These are phyloP conservation scores for Corythornis madagascariensis DNA, from an alignment of 2,113 vertebrate genomes.

Conservation along the genomic window DNA sequence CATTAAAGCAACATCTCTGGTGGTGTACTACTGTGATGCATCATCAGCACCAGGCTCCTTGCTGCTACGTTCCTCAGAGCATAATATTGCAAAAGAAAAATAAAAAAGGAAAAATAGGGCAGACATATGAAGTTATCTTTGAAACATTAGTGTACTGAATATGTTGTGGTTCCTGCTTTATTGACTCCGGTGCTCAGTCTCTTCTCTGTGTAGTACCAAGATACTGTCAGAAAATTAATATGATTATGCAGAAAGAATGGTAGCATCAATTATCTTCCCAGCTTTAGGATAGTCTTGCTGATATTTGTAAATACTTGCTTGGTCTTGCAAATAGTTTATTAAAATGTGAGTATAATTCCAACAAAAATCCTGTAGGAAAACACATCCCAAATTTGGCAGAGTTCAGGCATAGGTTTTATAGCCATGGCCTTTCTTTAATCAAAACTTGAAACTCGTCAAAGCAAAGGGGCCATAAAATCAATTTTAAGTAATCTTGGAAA, in stretches of 20 bases:
- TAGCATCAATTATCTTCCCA: neutral
- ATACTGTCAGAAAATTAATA: neutral
- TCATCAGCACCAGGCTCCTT: neutral
- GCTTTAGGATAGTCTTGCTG: neutral
- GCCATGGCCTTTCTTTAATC: neutral
- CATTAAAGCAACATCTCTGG: conserved; percentile 18
- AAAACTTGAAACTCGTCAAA: neutral
- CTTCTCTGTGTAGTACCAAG: neutral
- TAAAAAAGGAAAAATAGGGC: neutral
- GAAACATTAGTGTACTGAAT: neutral
- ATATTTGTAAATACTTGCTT: neutral
- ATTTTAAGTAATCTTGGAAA: conserved; percentile 39
- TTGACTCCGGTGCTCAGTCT: neutral
- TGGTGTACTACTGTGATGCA: conserved; percentile 25
- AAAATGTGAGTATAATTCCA: neutral
- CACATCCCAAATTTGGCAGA: neutral
- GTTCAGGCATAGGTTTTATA: neutral
- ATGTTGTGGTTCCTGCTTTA: neutral
- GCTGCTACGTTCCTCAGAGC: conserved; percentile 19
- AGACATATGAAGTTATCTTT: neutral
- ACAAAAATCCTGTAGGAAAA: neutral
- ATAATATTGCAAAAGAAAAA: neutral
- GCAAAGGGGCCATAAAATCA: conserved; percentile 23
- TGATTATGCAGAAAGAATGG: neutral
- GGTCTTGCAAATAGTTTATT: neutral